Percentiles rank a stretch among this genome's conserved stretches.
These are phyloP conservation scores for Scotopteryx bipunctaria DNA, from an alignment of 2,888 invertebrate species.

Conservation along the genomic window DNA sequence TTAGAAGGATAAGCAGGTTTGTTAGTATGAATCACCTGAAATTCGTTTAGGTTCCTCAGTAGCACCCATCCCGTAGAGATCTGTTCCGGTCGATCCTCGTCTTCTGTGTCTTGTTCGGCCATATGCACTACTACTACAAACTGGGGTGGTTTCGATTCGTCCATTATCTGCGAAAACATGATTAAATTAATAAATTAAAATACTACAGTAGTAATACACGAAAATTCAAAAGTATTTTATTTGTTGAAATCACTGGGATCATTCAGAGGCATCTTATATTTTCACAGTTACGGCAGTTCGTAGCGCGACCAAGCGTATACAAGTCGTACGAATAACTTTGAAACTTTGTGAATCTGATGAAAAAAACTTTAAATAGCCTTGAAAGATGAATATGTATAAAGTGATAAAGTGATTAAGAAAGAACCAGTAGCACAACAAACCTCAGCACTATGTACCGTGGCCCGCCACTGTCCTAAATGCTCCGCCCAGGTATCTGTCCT, in stretches of 20 bases:
- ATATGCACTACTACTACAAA: slow-evolving; percentile 93
- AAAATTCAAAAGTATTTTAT: no score
- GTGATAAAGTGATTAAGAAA: no score
- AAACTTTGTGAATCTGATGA: no score
- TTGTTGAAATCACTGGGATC: no score
- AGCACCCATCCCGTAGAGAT: slow-evolving; percentile 80
- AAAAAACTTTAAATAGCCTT: no score
- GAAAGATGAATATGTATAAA: no score
- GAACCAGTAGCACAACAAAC: slow-evolving; percentile 60
- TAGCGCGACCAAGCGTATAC: no score
- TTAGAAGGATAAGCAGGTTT: no score
- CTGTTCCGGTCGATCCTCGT: slow-evolving; percentile 76
- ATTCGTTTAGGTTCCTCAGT: slow-evolving; percentile 83
- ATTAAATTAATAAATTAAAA: background rate
- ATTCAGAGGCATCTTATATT: no score
- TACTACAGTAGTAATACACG: background rate
- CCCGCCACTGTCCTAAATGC: slow-evolving; percentile 94
- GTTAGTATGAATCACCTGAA: slow-evolving; percentile 83
- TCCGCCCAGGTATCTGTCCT: slow-evolving; percentile 96
- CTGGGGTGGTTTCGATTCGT: slow-evolving; percentile 86
- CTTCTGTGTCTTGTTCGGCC: slow-evolving; percentile 82
- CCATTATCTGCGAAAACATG: slow-evolving; percentile 76
- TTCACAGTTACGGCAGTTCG: no score
- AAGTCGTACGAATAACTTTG: no score
- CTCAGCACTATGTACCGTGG: slow-evolving; percentile 92